A percentile compares a stretch with the other conserved stretches of the same genome.
phyloP scores from a whole-genome alignment of 2,113 vertebrate genomes.

The Dromaius novaehollandiae region DNA sequence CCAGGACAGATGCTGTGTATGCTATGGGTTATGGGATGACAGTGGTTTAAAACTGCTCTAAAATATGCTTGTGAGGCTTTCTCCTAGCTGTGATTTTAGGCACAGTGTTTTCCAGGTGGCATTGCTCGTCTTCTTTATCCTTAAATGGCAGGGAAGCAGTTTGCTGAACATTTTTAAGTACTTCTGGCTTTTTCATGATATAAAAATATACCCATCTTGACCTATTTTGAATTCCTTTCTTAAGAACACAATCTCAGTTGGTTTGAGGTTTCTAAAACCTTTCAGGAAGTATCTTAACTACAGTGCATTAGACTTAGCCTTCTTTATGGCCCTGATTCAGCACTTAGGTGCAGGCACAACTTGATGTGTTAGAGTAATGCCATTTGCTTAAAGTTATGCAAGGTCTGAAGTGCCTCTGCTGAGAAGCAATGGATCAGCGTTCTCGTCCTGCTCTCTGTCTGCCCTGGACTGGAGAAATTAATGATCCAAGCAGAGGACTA shows the following conservation, averaged over 20 bases:
- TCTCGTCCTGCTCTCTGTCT: constrained; percentile 11
- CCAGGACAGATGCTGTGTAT: background rate
- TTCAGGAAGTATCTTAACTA: background rate
- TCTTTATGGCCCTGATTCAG: constrained; percentile 13
- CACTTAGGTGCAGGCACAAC: background rate
- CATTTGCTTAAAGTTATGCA: background rate
- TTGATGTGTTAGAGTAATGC: background rate
- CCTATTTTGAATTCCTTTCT: constrained; percentile 14
- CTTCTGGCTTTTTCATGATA: background rate
- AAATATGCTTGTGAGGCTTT: background rate
- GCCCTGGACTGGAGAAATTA: background rate
- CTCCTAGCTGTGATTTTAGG: background rate
- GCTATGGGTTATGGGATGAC: background rate
- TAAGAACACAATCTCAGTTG: background rate
- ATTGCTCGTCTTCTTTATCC: background rate
- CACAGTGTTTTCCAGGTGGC: background rate
- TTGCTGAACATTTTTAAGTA: background rate
- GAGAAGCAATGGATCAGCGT: constrained; percentile 11
- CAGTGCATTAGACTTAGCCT: background rate
- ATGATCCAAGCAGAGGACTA: background rate
- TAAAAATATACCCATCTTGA: background rate
- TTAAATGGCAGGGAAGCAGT: background rate
- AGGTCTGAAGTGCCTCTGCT: background rate
- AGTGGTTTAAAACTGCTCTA: background rate
- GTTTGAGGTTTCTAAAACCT: background rate